A percentile compares a stretch with the other conserved stretches of the same genome.
phyloP scores from a whole-genome alignment of 2,888 invertebrate genomes.

The Junonia oenone region DNA sequence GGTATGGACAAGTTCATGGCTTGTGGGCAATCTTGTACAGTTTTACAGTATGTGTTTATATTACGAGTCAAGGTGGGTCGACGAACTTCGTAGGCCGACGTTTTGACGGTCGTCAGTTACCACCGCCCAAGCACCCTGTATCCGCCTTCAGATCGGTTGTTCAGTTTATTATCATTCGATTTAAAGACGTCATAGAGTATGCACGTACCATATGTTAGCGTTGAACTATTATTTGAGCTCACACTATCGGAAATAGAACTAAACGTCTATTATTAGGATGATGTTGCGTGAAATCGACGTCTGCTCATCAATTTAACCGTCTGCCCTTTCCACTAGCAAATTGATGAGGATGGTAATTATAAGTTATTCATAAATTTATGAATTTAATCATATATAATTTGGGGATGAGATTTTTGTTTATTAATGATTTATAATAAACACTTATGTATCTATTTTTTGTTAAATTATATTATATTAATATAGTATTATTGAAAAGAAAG shows the following conservation, averaged over 20 bases:
- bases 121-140: background rate
- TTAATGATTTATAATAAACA: too few relatives aligned
- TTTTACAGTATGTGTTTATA: conserved; percentile 4
- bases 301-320: background rate
- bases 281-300: background rate
- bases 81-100: conserved; percentile 3
- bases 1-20: too few relatives aligned
- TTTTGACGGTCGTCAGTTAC: conserved; percentile 1
- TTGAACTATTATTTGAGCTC: background rate
- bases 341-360: background rate
- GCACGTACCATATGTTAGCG: background rate
- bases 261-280: background rate
- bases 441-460: background rate
- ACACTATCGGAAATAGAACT: conserved; percentile 1
- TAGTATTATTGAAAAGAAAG: too few relatives aligned
- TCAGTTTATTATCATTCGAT: background rate
- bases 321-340: background rate
- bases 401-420: background rate
- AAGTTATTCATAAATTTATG: background rate
- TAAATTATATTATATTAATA: background rate
- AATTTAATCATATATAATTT: background rate
- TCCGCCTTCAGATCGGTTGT: background rate
- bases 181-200: background rate
- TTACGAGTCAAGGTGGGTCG: conserved; percentile 8
- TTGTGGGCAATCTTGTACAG: too few relatives aligned